Conservation (phyloP, 2,113 vertebrate species). For the Garra rufa region DNA sequence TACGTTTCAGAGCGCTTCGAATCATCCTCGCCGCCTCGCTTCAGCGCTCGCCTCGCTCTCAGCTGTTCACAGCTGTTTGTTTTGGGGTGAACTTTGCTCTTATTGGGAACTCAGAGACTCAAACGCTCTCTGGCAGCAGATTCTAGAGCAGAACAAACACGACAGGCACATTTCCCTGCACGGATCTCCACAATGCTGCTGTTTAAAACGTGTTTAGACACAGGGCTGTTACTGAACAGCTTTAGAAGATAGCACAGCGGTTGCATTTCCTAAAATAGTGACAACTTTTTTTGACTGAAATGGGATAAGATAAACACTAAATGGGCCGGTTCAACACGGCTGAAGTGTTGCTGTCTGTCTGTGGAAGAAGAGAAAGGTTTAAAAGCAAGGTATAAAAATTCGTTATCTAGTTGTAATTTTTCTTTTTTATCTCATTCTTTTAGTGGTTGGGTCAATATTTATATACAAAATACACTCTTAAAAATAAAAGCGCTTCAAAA, state of each 20-base stretch:
- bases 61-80: slow-evolving; percentile 64
- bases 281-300: not conserved
- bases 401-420: no score
- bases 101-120: slow-evolving; percentile 57
- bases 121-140: not conserved
- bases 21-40: slow-evolving; percentile 65
- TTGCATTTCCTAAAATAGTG: not conserved
- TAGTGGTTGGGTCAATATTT: no score
- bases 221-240: not conserved
- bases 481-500: no score
- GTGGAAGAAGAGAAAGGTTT: not conserved
- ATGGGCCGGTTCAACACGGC: not conserved
- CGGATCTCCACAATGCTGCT: no score
- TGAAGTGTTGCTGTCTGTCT: not conserved
- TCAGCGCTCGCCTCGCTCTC: not conserved
- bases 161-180: not conserved
- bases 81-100: slow-evolving; percentile 75
- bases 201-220: not conserved
- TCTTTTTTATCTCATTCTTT: no score
- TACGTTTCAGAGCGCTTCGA: slow-evolving; percentile 68
- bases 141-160: not conserved
- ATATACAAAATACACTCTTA: no score
- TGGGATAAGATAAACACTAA: not conserved
- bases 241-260: not conserved
- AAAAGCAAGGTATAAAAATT: no score